These are phyloP conservation scores for Calvadosia cruxmelitensis DNA, from an alignment of 30 jellyfish, hydroid and myxozoan genomes.

Conservation along the genomic window DNA sequence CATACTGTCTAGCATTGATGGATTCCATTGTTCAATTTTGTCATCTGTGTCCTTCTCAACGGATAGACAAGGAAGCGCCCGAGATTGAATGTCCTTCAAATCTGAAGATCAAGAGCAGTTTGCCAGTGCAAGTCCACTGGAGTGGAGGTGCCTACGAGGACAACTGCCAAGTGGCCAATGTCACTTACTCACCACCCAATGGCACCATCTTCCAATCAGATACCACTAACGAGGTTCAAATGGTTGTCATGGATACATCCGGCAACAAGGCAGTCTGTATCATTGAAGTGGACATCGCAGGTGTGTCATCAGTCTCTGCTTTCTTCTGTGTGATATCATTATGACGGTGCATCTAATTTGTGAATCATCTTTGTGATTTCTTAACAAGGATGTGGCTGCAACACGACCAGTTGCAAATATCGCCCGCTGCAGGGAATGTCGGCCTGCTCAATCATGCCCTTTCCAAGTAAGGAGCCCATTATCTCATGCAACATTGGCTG, in stretches of 20 bases:
- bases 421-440: constrained; percentile 65
- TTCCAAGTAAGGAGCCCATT: constrained; percentile 13
- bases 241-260: constrained; percentile 46
- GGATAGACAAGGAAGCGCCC: constrained; percentile 79
- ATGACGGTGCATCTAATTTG: neutral
- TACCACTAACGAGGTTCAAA: constrained; percentile 33
- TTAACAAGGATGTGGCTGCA: constrained; percentile 83
- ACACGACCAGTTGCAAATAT: constrained; percentile 33
- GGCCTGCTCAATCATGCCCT: constrained; percentile 26
- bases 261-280: constrained; percentile 71
- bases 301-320: constrained; percentile 8
- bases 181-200: constrained; percentile 53
- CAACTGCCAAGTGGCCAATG: constrained; percentile 43
- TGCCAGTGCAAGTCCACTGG: constrained; percentile 46
- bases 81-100: constrained; percentile 60
- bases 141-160: constrained; percentile 26
- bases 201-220: constrained; percentile 68
- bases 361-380: no score
- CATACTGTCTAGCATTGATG: no score
- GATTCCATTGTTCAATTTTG: no score
- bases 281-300: constrained; percentile 69
- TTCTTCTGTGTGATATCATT: neutral
- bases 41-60: no score
- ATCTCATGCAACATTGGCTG: constrained; percentile 61
- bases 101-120: constrained; percentile 43